These are phyloP conservation scores for Sarcophaga subvicina DNA, from an alignment of 2,888 invertebrate genomes.

Conservation along the genomic window DNA sequence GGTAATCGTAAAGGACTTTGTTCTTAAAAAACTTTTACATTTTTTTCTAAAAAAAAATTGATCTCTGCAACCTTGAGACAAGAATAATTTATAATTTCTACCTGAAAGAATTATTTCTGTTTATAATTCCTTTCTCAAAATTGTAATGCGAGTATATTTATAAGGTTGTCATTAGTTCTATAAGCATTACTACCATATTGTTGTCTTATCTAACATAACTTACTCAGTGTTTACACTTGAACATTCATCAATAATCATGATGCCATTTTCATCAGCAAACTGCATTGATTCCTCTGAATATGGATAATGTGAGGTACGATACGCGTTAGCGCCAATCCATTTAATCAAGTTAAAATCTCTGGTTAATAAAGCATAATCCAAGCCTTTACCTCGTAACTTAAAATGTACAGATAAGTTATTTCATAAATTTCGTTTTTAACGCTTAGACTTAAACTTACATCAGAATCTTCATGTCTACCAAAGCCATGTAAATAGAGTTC, in stretches of 20 bases:
- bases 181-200: too few relatives aligned
- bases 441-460: constrained; percentile 83
- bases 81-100: too few relatives aligned
- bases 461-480: constrained; percentile 97
- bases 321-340: constrained; percentile 97
- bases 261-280: constrained; percentile 94
- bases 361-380: constrained; percentile 92
- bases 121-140: too few relatives aligned
- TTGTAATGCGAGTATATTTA: too few relatives aligned
- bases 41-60: too few relatives aligned
- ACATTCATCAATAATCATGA: constrained; percentile 97
- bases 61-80: too few relatives aligned
- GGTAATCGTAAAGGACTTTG: too few relatives aligned
- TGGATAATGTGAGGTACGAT: constrained; percentile 98
- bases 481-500: constrained; percentile 96
- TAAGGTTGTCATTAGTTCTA: too few relatives aligned
- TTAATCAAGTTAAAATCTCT: constrained; percentile 96
- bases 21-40: too few relatives aligned
- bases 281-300: constrained; percentile 99
- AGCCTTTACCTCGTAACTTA: constrained; percentile 95
- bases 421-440: neutral
- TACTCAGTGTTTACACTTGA: constrained; percentile 95
- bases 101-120: too few relatives aligned
- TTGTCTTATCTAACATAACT: constrained; percentile 74
- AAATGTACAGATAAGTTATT: neutral